Evolutionary conservation across 2,113 vertebrate genomes (phyloP).

Genomic region (Turdus rufiventris): DNA sequence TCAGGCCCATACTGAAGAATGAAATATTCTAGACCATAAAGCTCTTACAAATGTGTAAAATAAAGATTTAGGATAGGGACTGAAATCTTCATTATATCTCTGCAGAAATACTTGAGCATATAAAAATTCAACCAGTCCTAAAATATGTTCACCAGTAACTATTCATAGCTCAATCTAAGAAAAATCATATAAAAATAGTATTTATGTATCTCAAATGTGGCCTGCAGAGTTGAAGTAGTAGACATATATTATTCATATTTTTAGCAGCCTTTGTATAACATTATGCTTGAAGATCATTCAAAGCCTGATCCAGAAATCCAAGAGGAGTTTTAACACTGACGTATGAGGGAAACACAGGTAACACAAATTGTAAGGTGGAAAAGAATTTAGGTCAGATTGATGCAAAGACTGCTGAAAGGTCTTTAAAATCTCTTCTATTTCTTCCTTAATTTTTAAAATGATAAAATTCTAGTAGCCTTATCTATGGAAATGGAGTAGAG

Average conservation of each 20-base stretch:
- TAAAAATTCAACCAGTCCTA: not conserved
- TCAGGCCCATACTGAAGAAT: not conserved
- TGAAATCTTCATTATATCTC: not conserved
- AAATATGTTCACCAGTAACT: not conserved
- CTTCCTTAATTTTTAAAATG: not conserved
- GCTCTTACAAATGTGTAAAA: not conserved
- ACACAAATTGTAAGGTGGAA: not conserved
- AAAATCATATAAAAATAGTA: not conserved
- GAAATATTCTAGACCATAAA: not conserved
- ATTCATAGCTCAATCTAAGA: not conserved
- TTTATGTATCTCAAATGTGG: not conserved
- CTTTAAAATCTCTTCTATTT: not conserved
- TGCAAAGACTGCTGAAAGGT: not conserved
- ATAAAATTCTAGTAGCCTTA: not conserved
- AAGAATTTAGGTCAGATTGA: not conserved
- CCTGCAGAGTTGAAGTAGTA: not conserved
- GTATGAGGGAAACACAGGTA: not conserved
- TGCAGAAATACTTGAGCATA: not conserved
- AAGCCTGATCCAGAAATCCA: not conserved
- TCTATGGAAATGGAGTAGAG: not conserved
- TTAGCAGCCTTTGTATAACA: not conserved
- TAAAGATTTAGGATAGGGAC: not conserved
- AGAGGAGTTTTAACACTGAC: not conserved
- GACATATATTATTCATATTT: not conserved
- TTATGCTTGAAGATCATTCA: not conserved